Evolutionary conservation across 2,113 vertebrate species (phyloP), one percentile per base, ranked within the genome.

Genomic region (Agelaius phoeniceus): DNA sequence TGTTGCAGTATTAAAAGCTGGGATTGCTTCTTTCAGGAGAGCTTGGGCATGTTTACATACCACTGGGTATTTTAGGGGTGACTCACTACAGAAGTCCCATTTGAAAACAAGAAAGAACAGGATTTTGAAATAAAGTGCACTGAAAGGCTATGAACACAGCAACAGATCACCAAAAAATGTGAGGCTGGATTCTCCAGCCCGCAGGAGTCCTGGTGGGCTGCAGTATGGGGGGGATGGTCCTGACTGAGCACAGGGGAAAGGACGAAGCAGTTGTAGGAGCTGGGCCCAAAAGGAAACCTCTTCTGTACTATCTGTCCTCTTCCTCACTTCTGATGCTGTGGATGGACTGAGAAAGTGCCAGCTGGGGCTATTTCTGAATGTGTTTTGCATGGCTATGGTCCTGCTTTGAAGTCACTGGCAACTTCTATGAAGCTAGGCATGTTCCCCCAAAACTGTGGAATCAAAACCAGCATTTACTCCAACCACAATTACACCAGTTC

Each of bases 141-240:
- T 68, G 72, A 55, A 68, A 68, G 91, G 52, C 48, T 90, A 85
- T 35, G 85, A 81, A n/a, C 57, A 49, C 66, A 94, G 77, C 49
- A 91, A 86, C 82, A 96, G 93, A 95, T 27, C 94, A 95, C 90
- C 49, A 80, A 95, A 95, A 95, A 86, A 95, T 80, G 92, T 74
- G 80, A 77, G n/a, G 79, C 85, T 93, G 86, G 79, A 80, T 78
- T 86, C 44, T 71, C 52, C n/a, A 80, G 41, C 28, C 59, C 0
- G 0, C 4, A 7, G 62, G 30, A 68, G 55, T 55, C 33, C n/a
- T 69, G 58, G 30, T 91, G 44, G 63, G 46, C 1, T 4, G n/a
- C 43, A 93, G 31, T 16, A 5, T 21, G 8, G 22, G 8, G 17
- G 27, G 44, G 31, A 13, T 63, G 15, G 12, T 78, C 57, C 62